Evolutionary conservation across 2,888 invertebrate genomes (phyloP).

Genomic region (Xestia ashworthii): DNA sequence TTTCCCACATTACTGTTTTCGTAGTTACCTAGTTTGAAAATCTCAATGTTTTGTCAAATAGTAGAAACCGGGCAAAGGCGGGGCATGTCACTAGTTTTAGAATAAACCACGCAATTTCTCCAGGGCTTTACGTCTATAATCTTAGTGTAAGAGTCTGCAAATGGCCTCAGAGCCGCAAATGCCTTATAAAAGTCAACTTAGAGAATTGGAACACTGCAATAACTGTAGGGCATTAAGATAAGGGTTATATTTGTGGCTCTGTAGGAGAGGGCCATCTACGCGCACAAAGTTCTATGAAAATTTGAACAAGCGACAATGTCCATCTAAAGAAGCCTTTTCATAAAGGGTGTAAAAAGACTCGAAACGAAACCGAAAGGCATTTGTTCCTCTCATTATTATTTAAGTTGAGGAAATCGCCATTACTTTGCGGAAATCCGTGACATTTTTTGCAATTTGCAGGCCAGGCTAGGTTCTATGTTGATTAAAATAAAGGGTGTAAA

Average conservation of each 20-base stretch:
- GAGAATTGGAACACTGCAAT: constrained; percentile 10
- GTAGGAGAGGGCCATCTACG: no score
- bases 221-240: constrained; percentile 26
- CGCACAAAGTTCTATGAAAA: background rate
- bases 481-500: no score
- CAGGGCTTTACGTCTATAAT: background rate
- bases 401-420: no score
- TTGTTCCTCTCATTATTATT: background rate
- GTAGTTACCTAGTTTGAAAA: no score
- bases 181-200: constrained; percentile 29
- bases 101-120: constrained; percentile 7
- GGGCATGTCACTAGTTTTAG: background rate
- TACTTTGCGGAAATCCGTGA: no score
- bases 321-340: background rate
- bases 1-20: no score
- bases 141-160: constrained; percentile 20
- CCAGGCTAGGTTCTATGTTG: no score
- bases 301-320: background rate
- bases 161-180: background rate
- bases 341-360: no score
- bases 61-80: background rate
- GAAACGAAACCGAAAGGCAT: no score
- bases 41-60: no score
- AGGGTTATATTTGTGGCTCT: constrained; percentile 10
- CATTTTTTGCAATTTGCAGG: no score